These are phyloP conservation scores for Acleris emargana DNA, from an alignment of 2,888 invertebrate genomes.

Conservation along the genomic window DNA sequence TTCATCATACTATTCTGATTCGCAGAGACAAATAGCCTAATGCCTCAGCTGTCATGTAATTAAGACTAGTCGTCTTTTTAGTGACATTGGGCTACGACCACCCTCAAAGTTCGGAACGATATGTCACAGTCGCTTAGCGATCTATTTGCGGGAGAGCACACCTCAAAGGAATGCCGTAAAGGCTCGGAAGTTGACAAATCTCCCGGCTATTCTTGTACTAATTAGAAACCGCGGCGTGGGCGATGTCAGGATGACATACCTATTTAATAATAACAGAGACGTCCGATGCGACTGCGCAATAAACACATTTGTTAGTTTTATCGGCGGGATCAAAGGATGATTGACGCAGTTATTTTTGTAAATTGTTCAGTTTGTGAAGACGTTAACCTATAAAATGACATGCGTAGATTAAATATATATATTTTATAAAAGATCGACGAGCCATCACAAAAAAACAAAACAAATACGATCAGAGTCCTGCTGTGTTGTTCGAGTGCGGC, in stretches of 20 bases:
- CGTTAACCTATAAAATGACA: not conserved
- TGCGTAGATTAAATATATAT: too few relatives aligned
- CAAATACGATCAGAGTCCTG: too few relatives aligned
- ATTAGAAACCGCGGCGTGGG: conserved; percentile 75
- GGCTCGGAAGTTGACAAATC: conserved; percentile 82
- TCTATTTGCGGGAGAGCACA: conserved; percentile 67
- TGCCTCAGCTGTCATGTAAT: conserved; percentile 36
- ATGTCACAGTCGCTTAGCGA: conserved; percentile 74
- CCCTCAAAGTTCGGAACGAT: conserved; percentile 64
- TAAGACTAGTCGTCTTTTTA: conserved; percentile 29
- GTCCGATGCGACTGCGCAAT: conserved; percentile 48
- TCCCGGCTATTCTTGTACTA: conserved; percentile 80
- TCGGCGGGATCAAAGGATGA: conserved; percentile 35
- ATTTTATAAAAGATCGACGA: too few relatives aligned
- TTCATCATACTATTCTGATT: conserved; percentile 34
- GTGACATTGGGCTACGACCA: conserved; percentile 52
- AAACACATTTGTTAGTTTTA: conserved; percentile 59
- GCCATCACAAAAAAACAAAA: too few relatives aligned
- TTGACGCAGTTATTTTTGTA: not conserved
- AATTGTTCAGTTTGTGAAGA: not conserved
- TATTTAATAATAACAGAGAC: conserved; percentile 49
- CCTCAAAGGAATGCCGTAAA: conserved; percentile 76
- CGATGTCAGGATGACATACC: conserved; percentile 65
- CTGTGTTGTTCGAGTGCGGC: too few relatives aligned
- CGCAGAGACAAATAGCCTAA: conserved; percentile 34